Conservation (phyloP, 2,797 vertebrate genomes). For the Harpagifer antarcticus region DNA sequence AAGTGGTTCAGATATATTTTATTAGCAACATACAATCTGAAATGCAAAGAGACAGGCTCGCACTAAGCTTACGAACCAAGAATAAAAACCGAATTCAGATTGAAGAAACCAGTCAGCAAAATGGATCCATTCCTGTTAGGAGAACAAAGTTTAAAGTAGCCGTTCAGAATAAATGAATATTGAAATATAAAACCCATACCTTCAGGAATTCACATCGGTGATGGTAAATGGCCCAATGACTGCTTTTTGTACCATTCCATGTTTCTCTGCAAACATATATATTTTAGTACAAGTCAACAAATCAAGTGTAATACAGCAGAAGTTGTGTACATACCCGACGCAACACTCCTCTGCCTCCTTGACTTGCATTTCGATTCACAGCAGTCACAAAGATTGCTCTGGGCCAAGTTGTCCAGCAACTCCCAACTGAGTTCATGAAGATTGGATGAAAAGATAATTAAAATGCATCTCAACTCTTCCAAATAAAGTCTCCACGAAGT, state of each 20-base stretch:
- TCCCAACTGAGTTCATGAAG: slow-evolving; percentile 75
- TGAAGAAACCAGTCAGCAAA: too few relatives aligned
- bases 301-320: rapidly evolving
- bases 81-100: too few relatives aligned
- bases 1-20: slow-evolving; percentile 35
- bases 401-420: slow-evolving; percentile 74
- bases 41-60: too few relatives aligned
- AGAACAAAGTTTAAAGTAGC: too few relatives aligned
- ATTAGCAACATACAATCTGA: slow-evolving; percentile 28
- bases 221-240: slow-evolving; percentile 75
- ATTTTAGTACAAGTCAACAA: background rate
- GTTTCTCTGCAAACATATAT: slow-evolving; percentile 28
- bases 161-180: background rate
- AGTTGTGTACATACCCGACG: slow-evolving; percentile 50
- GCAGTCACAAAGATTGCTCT: slow-evolving; percentile 77
- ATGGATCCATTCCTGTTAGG: too few relatives aligned
- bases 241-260: slow-evolving; percentile 43
- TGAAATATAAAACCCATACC: background rate
- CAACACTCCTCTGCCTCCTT: slow-evolving; percentile 60
- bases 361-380: slow-evolving; percentile 79
- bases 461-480: background rate
- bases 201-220: slow-evolving; percentile 36
- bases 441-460: background rate
- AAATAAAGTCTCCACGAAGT: background rate
- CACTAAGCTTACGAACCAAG: too few relatives aligned